Percentiles rank a stretch among this genome's conserved stretches.
Evolutionary conservation across 2,113 vertebrate genomes (phyloP).

Genomic region (Andinoacara biseriatus): DNA sequence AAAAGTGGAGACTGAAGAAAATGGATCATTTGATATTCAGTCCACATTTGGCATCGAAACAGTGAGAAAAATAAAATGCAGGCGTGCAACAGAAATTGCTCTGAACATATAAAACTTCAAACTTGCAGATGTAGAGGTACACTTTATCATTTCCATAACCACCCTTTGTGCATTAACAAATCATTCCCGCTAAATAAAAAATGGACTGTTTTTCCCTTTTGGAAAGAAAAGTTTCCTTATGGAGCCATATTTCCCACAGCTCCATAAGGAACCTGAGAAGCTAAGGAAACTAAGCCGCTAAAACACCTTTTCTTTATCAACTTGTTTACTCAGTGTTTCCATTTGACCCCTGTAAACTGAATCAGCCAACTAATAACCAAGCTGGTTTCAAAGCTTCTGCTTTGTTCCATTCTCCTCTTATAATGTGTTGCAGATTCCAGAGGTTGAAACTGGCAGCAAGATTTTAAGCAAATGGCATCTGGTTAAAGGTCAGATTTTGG

Average conservation of each 20-base stretch:
- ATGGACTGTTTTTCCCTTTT: background rate
- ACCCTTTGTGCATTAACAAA: background rate
- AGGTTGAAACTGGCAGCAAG: conserved; percentile 77
- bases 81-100: conserved; percentile 9
- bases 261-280: background rate
- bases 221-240: background rate
- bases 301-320: conserved; percentile 38
- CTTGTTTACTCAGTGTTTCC: conserved; percentile 71
- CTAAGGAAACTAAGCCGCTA: background rate
- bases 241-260: background rate
- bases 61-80: conserved; percentile 8
- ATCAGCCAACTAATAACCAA: conserved; percentile 77
- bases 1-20: conserved; percentile 39
- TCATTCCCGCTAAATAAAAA: background rate
- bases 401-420: conserved; percentile 71
- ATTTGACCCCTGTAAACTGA: conserved; percentile 78
- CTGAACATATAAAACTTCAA: background rate
- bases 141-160: background rate
- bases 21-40: conserved; percentile 41
- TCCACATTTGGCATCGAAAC: conserved; percentile 16
- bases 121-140: conserved; percentile 6
- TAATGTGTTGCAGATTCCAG: conserved; percentile 86
- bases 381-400: conserved; percentile 68
- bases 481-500: conserved; percentile 83
- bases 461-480: conserved; percentile 83